These are phyloP conservation scores for Oncopodura yosiiana DNA, from an alignment of 1,140 invertebrate species.

Conservation along the genomic window DNA sequence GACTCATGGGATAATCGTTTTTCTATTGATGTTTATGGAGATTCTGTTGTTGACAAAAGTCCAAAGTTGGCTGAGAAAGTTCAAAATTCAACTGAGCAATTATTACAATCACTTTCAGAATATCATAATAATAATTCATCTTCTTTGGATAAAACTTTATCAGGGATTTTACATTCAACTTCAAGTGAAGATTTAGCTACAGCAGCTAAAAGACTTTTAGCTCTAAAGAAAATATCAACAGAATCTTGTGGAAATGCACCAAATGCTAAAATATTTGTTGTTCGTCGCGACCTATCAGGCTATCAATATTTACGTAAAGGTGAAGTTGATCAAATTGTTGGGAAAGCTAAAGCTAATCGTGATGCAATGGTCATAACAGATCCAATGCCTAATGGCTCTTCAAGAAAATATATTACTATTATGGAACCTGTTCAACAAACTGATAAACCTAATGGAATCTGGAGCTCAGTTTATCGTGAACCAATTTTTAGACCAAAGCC, in stretches of 20 bases:
- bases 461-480: constrained; percentile 16
- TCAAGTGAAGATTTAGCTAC: constrained; percentile 15
- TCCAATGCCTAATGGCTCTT: not conserved
- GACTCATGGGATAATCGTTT: constrained; percentile 26
- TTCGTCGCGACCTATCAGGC: constrained; percentile 12
- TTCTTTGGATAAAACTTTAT: not conserved
- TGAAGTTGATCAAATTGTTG: not conserved
- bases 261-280: constrained; percentile 20
- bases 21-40: constrained; percentile 15
- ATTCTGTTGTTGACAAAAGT: constrained; percentile 11
- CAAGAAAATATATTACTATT: constrained; percentile 19
- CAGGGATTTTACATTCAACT: constrained; percentile 7
- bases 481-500: constrained; percentile 15
- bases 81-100: not conserved
- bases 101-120: constrained; percentile 1
- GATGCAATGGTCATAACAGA: constrained; percentile 15
- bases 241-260: not conserved
- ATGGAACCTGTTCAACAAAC: constrained; percentile 12
- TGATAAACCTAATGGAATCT: constrained; percentile 18
- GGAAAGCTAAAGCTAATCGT: not conserved
- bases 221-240: not conserved
- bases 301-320: constrained; percentile 9
- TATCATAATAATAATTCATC: no score
- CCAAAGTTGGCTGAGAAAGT: not conserved
- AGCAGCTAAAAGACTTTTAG: not conserved